These are phyloP conservation scores for Pangasius macronema DNA, from an alignment of 2,797 vertebrate genomes.

Conservation along the genomic window DNA sequence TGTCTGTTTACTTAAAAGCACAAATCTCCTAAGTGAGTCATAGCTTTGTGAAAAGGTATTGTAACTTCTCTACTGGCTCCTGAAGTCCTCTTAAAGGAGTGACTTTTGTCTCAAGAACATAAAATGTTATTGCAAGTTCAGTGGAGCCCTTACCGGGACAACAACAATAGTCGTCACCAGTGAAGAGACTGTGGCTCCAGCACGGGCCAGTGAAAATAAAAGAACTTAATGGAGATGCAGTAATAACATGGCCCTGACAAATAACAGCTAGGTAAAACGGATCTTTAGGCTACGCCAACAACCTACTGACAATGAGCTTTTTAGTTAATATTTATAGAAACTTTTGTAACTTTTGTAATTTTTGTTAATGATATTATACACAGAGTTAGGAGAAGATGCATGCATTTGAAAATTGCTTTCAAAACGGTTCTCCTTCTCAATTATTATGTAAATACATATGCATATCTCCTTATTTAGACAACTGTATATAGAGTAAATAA, in stretches of 20 bases:
- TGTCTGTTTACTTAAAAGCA: conserved; percentile 69
- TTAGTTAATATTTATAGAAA: not conserved
- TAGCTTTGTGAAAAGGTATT: conserved; percentile 69
- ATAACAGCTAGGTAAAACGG: conserved; percentile 28
- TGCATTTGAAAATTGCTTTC: not conserved
- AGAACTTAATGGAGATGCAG: conserved; percentile 36
- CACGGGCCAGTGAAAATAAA: conserved; percentile 54
- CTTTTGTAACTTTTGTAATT: not conserved
- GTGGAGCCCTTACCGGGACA: conserved; percentile 57
- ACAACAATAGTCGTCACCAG: conserved; percentile 51
- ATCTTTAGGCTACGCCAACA: conserved; percentile 28
- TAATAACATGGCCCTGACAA: conserved; percentile 42
- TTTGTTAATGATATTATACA: not conserved
- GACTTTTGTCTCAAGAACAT: conserved; percentile 78
- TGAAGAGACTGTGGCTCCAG: conserved; percentile 55
- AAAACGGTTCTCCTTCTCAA: too few species aligned
- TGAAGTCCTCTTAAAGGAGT: conserved; percentile 76
- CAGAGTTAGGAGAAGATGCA: not conserved
- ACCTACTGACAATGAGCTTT: not conserved
- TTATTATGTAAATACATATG: too few species aligned
- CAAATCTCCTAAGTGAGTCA: conserved; percentile 76
- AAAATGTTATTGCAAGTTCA: conserved; percentile 71
- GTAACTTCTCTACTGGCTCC: conserved; percentile 72
- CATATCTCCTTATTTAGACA: too few species aligned
- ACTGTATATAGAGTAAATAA: too few species aligned